Evolutionary conservation across 2,888 invertebrate species (phyloP), one percentile per base, ranked within the genome.

Genomic region (Leucophenga montana): DNA sequence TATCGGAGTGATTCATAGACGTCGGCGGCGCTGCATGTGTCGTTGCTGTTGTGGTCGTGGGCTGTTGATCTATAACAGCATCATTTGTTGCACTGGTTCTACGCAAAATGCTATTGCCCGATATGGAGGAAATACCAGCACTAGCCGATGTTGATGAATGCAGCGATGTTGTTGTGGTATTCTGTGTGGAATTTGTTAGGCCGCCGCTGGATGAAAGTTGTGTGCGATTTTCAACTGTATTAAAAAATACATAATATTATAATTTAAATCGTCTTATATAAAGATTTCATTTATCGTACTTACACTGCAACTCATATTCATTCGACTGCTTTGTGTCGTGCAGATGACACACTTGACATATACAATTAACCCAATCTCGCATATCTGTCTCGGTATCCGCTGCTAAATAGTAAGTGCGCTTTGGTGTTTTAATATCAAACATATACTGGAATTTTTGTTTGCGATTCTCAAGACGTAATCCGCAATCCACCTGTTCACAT

Each of bases 311-410:
- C 33, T 88, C 86, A 62, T 80, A 71, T 33, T 88, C 86, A 61
- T 80, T 86, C 9, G 86, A 85, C 66, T 88, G 88, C 72, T 89
- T 89, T 66, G 88, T 87, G 70, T 95, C 92, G 85, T 95, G 93
- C 72, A 97, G 89, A 62, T 96, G 95, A 88, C 97, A 98, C 54
- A 97, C 96, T 88, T 94, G 93, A 88, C 98, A 98, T 77, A 98
- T 95, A 72, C 95, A 95, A 85, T 95, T 94, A 11, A 98, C 97
- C 98, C 98, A 98, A 87, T 94, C 94, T 79, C 94, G 94, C 97
- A 98, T 97, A 83, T 97, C 97, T 59, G 92, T 91, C 86, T 97
- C 97, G 44, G 94, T 94, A 80, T 97, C 97, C 0, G 97, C 97
- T 71, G 97, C 97, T 77, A 98, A 90, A 88, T 96, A 97, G 87